Base-by-base conservation (phyloP, 2,113 vertebrate species). In the Nibea albiflora region DNA sequence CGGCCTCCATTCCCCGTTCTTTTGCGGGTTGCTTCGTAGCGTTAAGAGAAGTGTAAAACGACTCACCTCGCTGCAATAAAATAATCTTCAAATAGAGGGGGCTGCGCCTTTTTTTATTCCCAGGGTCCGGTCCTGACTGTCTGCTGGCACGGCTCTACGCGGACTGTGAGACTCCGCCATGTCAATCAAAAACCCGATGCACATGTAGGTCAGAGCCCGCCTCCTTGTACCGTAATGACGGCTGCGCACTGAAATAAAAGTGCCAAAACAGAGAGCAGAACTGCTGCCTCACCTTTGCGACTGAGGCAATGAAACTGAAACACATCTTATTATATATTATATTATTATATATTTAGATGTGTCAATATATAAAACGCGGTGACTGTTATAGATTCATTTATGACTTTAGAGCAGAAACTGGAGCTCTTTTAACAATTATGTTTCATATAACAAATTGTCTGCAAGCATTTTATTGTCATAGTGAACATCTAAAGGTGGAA, bases 61-160 rank as follows among this genome's bases (percentile, higher is more conserved):
- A 92, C 93, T 94, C 88, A 94, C 93, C 93, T 93, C 89, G 88
- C 90, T 93, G 92, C 78, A 92, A 92, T 94, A 88, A 94, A 93
- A 93, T 80, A 83, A 86, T 92, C 88, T 90, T 88, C 78, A 93
- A 87, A 91, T 83, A 90, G 90, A 91, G 89, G 80, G 74, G 15
- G 85, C 89, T 90, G 90, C 84, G 90, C 82, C 84, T 89, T 92
- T 89, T 91, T 90, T 92, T 85, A 92, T 89, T 93, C 91, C 92
- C 93, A 92, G 93, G 90, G 81, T 90, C 92, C 88, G 80, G 80
- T 57, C 56, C 24, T 57, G 91, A 91, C 91, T 92, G 92, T 93
- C 90, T 93, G 92, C 92, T 94, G 89, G 91, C 88, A 88, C 92
- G 90, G 88, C 91, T 88, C 85, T 70, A 89, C 82, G 88, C 88